Conservation (phyloP, 1,140 invertebrate species). For the Lanistes nyassanus region DNA sequence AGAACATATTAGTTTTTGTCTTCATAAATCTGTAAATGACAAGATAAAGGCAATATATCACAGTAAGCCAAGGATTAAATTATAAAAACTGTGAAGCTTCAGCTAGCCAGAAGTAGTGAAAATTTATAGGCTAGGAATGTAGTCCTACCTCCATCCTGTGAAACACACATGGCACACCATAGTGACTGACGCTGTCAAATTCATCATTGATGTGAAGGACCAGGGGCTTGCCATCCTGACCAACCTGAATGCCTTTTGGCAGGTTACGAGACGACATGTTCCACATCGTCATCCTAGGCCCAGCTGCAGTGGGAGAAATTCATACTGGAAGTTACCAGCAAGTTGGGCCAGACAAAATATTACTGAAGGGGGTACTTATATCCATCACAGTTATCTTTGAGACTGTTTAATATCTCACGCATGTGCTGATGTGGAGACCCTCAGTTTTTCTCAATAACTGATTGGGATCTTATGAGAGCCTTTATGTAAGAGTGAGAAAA, state of each 20-base stretch:
- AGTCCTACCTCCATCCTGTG: constrained; percentile 78
- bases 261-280: constrained; percentile 86
- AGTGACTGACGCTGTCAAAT: constrained; percentile 73
- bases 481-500: too few relatives aligned
- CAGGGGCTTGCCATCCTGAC: constrained; percentile 80
- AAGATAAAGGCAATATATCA: neutral
- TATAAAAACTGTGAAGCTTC: too few relatives aligned
- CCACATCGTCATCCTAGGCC: constrained; percentile 82
- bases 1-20: too few relatives aligned
- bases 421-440: too few relatives aligned
- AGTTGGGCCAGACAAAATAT: too few relatives aligned
- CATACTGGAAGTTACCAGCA: too few relatives aligned
- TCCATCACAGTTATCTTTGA: too few relatives aligned
- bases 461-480: too few relatives aligned
- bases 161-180: constrained; percentile 74
- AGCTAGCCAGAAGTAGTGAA: neutral
- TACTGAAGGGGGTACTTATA: too few relatives aligned
- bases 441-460: too few relatives aligned
- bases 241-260: constrained; percentile 84
- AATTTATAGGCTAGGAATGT: constrained; percentile 67
- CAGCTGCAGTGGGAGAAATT: constrained; percentile 70
- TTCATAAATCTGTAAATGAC: neutral
- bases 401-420: too few relatives aligned
- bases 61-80: constrained; percentile 65
- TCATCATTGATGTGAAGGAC: constrained; percentile 79